Base-by-base conservation (phyloP, 2,113 vertebrate genomes). In the Zosterops hypoxanthus region DNA sequence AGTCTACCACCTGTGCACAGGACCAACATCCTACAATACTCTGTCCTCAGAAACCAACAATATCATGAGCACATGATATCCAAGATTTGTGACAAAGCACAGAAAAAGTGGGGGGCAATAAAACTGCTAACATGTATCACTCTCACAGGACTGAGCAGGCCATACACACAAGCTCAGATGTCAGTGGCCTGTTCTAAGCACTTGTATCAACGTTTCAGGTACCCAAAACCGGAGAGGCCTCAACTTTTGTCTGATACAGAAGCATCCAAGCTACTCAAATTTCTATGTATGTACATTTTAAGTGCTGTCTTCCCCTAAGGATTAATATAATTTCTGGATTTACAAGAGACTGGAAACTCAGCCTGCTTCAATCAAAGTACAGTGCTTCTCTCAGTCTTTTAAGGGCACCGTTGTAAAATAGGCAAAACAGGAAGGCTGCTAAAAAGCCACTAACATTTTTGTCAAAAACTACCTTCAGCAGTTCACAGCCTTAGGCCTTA, bases 201-300 rank as follows among this genome's bases (percentile, higher is more conserved):
- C 28, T 68, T 73, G 0, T 0, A 60, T 15, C 14, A 61, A 49
- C 0, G 0, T 26, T 78, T 61, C 42, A 55, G 42, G 14, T 55
- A 73, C 25, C 14, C 26, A 39, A 84, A 65, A 60, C 39, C 21
- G 11, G 10, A 65, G 23, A 1, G 0, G 25, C n/a, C 14, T 52
- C 14, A 64, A 26, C 14, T 73, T 80, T 9, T 34, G 7, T 8
- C 34, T 52, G 11, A 14, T 34, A 68, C 4, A n/a, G 6, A 82
- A 26, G 5, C 13, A 66, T 3, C 10, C 26, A 47, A 50, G 3
- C 44, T 25, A 66, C 15, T 31, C 34, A 31, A 8, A 57, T 41
- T 33, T 55, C 65, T 28, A 10, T 4, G 5, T 10, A 69, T 0
- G 2, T 3, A 53, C 12, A 89, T 16, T 52, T 64, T 49, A 76